phyloP scores from a whole-genome alignment of 1,140 invertebrate genomes.

The Calephelis virginiensis region DNA sequence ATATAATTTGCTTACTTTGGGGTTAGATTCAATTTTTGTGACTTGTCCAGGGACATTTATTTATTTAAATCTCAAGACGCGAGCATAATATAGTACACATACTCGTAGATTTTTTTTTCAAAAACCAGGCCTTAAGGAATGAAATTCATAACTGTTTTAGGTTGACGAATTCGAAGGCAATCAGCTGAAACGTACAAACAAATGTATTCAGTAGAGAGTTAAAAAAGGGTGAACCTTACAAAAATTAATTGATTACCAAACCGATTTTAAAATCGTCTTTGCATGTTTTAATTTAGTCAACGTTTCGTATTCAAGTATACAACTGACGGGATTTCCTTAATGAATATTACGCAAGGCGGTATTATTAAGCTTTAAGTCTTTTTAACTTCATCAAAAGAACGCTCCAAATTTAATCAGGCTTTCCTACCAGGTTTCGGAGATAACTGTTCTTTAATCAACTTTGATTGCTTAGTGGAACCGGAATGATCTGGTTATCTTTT shows the following conservation, averaged over 20 bases:
- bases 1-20: no score
- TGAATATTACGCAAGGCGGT: constrained; percentile 14
- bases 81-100: no score
- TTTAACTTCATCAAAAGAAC: constrained; percentile 11
- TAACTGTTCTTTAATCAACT: constrained; percentile 12
- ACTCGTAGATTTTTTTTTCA: no score
- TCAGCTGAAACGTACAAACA: no score
- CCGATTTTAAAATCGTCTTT: not conserved
- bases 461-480: not conserved
- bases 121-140: no score
- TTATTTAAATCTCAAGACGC: no score
- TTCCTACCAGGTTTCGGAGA: not conserved
- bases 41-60: no score
- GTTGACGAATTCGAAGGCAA: no score
- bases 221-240: not conserved
- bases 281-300: constrained; percentile 19
- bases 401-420: constrained; percentile 8
- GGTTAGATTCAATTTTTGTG: no score
- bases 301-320: constrained; percentile 1
- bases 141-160: no score
- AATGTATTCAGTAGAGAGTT: no score
- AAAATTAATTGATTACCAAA: constrained; percentile 4
- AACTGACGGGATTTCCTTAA: constrained; percentile 11
- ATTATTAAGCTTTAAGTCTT: constrained; percentile 15
- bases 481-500: not conserved